These are phyloP conservation scores for Antheraea mylitta DNA, from an alignment of 1,140 invertebrate species.

Conservation along the genomic window DNA sequence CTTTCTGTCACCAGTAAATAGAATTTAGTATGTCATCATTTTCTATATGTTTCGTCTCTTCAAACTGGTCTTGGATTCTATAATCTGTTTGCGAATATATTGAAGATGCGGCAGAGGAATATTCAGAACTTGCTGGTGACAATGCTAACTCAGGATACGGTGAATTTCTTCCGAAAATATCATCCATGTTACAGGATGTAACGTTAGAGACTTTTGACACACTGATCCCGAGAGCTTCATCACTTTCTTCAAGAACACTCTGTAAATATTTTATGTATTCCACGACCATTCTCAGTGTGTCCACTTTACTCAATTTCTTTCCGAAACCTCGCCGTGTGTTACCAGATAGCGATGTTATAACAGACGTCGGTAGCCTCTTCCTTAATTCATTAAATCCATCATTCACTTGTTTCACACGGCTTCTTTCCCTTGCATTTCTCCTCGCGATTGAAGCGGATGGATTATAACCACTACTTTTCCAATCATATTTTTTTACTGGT, in stretches of 20 bases:
- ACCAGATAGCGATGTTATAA: conserved; percentile 85
- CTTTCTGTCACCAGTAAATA: conserved; percentile 88
- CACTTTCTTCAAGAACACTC: conserved; percentile 87
- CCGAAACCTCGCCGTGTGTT: conserved; percentile 83
- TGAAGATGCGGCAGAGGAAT: conserved; percentile 78
- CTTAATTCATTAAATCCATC: conserved; percentile 93
- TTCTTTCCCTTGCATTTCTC: conserved; percentile 95
- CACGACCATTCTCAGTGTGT: conserved; percentile 95
- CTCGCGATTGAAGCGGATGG: conserved; percentile 93
- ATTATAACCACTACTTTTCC: conserved; percentile 79
- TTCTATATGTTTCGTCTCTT: conserved; percentile 80
- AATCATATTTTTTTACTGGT: conserved; percentile 82
- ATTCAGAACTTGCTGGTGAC: conserved; percentile 87
- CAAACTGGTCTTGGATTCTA: conserved; percentile 51
- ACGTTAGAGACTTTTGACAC: conserved; percentile 37
- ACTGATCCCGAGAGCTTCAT: conserved; percentile 43
- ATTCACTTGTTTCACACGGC: conserved; percentile 97
- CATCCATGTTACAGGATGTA: conserved; percentile 43
- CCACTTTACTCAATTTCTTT: conserved; percentile 97
- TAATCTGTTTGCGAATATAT: conserved; percentile 54
- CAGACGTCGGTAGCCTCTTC: conserved; percentile 89
- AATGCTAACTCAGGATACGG: conserved; percentile 82
- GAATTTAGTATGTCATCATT: conserved; percentile 91
- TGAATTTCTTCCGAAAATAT: conserved; percentile 64
- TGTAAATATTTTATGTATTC: conserved; percentile 96